Evolutionary conservation across 1,140 invertebrate genomes (phyloP).

Genomic region (Bradysia coprophila): DNA sequence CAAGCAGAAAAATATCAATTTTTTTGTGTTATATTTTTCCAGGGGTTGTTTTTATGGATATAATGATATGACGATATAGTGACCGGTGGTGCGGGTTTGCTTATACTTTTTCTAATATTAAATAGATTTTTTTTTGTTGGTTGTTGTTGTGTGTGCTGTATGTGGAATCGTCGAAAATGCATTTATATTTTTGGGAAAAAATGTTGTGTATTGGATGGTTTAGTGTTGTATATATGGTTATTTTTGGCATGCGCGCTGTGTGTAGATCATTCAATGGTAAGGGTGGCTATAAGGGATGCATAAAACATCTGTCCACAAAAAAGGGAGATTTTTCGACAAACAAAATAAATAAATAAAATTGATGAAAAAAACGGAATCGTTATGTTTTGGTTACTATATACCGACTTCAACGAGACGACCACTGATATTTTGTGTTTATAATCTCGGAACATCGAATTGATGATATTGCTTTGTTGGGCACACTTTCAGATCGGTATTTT

Average conservation of each 20-base stretch:
- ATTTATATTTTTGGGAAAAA: too few relatives aligned
- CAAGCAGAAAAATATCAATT: not conserved
- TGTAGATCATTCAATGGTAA: not conserved
- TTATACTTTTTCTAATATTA: not conserved
- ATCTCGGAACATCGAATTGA: too few relatives aligned
- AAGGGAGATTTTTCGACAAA: not conserved
- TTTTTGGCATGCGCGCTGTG: not conserved
- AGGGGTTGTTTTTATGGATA: not conserved
- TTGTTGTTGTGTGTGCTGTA: too few relatives aligned
- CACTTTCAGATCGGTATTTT: too few relatives aligned
- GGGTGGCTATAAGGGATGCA: not conserved
- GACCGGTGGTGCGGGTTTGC: not conserved
- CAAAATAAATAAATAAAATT: not conserved
- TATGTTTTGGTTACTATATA: too few relatives aligned
- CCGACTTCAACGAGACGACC: too few relatives aligned
- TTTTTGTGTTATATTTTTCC: not conserved
- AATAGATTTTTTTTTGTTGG: too few relatives aligned
- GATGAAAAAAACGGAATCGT: not conserved
- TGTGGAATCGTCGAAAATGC: not conserved
- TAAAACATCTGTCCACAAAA: not conserved
- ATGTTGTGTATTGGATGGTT: too few relatives aligned
- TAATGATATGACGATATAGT: not conserved
- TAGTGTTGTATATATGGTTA: too few relatives aligned
- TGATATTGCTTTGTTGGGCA: too few relatives aligned
- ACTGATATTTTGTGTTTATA: too few relatives aligned